phyloP scores from a whole-genome alignment of 2,888 invertebrate genomes.

The Dolomedes plantarius region DNA sequence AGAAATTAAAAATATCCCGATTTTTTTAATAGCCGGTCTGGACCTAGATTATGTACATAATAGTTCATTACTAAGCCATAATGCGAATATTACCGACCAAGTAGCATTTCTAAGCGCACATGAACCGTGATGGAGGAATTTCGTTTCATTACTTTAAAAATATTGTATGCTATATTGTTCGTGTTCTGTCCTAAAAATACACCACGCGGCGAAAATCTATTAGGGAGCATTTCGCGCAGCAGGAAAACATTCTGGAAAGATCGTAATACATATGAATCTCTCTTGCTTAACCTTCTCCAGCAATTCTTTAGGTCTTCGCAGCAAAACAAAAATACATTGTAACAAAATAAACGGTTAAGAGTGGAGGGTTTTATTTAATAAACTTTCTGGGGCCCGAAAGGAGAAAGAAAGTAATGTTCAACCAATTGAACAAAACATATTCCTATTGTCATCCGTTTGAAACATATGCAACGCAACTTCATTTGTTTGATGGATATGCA shows the following conservation, averaged over 20 bases:
- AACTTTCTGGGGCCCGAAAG: background rate
- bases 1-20: too few relatives aligned
- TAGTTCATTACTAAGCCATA: too few relatives aligned
- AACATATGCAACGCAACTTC: constrained; percentile 47
- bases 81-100: too few relatives aligned
- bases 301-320: background rate
- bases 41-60: too few relatives aligned
- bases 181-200: background rate
- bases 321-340: constrained; percentile 36
- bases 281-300: constrained; percentile 1
- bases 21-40: too few relatives aligned
- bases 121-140: background rate
- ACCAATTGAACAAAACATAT: constrained; percentile 5
- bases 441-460: constrained; percentile 49
- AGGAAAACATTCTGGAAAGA: background rate
- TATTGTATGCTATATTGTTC: background rate
- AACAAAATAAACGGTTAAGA: constrained; percentile 30
- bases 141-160: background rate
- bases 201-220: constrained; percentile 18
- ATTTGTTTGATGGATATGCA: constrained; percentile 45
- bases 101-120: background rate
- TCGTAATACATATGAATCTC: background rate
- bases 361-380: constrained; percentile 37
- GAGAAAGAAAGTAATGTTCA: constrained; percentile 18
- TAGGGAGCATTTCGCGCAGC: constrained; percentile 5